phyloP scores from a whole-genome alignment of 2,888 invertebrate genomes.

The Hipparchia semele region DNA sequence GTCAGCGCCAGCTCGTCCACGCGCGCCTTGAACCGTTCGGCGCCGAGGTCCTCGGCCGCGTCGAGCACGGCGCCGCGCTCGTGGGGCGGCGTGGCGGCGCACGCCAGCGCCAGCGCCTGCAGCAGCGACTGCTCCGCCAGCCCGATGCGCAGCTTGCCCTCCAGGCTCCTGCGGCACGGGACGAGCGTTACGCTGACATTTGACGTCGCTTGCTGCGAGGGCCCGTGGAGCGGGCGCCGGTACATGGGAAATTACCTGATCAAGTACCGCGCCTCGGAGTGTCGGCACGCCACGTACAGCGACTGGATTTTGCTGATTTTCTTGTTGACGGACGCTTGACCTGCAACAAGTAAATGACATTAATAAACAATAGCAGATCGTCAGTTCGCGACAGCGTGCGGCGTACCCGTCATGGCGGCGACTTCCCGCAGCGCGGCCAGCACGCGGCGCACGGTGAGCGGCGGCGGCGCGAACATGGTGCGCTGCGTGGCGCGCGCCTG shows the following conservation, averaged over 20 bases:
- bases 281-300: constrained; percentile 95
- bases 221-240: too few species aligned
- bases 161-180: too few species aligned
- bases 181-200: too few species aligned
- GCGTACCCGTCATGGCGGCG: constrained; percentile 86
- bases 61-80: not conserved
- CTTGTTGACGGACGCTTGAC: constrained; percentile 86
- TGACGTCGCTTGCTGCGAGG: too few species aligned
- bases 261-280: constrained; percentile 94
- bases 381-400: too few species aligned
- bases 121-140: too few species aligned
- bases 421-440: constrained; percentile 93
- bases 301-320: constrained; percentile 96
- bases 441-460: constrained; percentile 88
- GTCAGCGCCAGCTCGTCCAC: constrained; percentile 89
- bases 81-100: too few species aligned
- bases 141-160: too few species aligned
- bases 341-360: constrained; percentile 61
- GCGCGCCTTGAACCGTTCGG: constrained; percentile 56
- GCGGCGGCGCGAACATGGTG: constrained; percentile 93
- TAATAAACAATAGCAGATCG: too few species aligned
- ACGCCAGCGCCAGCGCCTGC: too few species aligned
- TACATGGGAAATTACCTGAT: constrained; percentile 75
- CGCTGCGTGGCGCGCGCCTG: constrained; percentile 92
- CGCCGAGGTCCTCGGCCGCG: too few species aligned